Conservation (phyloP, 1,140 invertebrate species). For the Drosophila malerkotliana region DNA sequence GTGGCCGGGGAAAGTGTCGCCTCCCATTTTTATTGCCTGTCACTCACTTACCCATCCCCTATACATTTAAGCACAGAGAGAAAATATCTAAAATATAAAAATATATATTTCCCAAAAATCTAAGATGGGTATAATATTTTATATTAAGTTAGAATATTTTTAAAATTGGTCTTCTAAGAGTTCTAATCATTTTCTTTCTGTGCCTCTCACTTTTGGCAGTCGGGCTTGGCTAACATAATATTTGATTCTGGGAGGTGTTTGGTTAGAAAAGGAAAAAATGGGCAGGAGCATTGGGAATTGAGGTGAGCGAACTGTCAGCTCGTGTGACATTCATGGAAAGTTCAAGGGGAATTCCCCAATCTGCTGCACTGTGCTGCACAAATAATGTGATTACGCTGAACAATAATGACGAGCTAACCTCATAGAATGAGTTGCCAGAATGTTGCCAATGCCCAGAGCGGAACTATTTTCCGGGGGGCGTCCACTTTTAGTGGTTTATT, state of each 20-base stretch:
- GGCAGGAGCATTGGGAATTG: conserved; percentile 6
- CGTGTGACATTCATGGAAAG: conserved; percentile 65
- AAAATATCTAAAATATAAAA: neutral
- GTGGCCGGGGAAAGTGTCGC: conserved; percentile 40
- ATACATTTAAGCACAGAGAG: neutral
- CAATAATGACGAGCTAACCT: conserved; percentile 37
- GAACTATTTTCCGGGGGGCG: neutral
- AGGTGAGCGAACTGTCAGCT: conserved; percentile 55
- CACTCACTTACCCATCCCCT: conserved; percentile 22
- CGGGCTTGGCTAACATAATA: conserved; percentile 37
- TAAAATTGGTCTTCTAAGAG: neutral
- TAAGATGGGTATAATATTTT: neutral
- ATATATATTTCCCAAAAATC: neutral
- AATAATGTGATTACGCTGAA: conserved; percentile 32
- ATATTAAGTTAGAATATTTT: neutral
- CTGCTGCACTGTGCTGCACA: conserved; percentile 29
- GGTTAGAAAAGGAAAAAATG: neutral
- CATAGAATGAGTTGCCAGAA: conserved; percentile 25
- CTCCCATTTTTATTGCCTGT: conserved; percentile 53
- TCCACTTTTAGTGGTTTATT: conserved; percentile 19
- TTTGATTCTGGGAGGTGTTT: conserved; percentile 21
- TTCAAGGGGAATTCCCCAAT: conserved; percentile 59
- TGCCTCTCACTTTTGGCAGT: neutral
- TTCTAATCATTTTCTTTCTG: neutral
- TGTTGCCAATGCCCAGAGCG: neutral